These are phyloP conservation scores for Phalanger gymnotis DNA, from an alignment of 2,797 vertebrate species.

Conservation along the genomic window DNA sequence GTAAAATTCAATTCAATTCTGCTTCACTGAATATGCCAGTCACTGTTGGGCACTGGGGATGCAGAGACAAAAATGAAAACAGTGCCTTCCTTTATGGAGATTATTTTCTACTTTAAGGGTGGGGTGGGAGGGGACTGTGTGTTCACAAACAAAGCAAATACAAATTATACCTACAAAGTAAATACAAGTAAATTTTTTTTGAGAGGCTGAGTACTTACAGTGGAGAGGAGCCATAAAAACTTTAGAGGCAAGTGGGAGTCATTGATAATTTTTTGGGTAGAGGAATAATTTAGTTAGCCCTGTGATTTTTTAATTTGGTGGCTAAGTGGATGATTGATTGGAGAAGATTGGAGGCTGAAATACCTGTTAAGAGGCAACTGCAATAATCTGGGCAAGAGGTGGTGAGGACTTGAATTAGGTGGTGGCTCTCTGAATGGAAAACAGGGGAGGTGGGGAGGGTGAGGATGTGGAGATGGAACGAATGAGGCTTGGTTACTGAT, in stretches of 20 bases:
- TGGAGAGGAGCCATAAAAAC: background rate
- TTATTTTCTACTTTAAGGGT: background rate
- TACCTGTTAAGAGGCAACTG: background rate
- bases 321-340: background rate
- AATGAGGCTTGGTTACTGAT: background rate
- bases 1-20: background rate
- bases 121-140: background rate
- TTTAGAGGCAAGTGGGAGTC: background rate
- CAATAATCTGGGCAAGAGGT: background rate
- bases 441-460: background rate
- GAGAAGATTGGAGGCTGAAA: background rate
- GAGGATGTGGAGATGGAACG: background rate
- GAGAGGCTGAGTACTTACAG: background rate
- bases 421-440: background rate
- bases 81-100: background rate
- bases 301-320: background rate
- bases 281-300: background rate
- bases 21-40: background rate
- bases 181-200: background rate
- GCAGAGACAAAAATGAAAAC: background rate
- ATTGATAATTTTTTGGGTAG: background rate
- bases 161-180: background rate
- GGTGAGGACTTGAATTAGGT: background rate
- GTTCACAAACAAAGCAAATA: background rate
- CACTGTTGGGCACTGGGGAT: background rate